Evolutionary conservation across 2,888 invertebrate genomes (phyloP), one percentile per base, ranked within the genome.

Genomic region (Ormyrus pomaceus): DNA sequence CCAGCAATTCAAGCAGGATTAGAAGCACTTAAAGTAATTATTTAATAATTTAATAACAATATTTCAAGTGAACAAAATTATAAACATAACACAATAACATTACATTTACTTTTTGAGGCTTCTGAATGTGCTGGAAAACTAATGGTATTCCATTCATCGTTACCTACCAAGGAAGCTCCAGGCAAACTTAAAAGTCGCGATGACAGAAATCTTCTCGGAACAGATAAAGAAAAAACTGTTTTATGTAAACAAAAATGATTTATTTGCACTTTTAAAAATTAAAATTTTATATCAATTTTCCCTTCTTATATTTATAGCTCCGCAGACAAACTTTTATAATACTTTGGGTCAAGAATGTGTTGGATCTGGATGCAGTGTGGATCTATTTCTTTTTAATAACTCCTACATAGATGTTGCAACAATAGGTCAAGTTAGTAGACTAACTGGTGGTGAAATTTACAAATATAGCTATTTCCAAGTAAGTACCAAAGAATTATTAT

Each of bases 381-480:
- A 99, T 92, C 90, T 99, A 88, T 99, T 98, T 91, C 91, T 99
- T 76, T 98, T 98, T 90, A 98, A 99, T 90, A 98, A 98, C 92
- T 93, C 98, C 0, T 99, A 98, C 91, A 95, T 98, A 75, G 99
- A 99, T 92, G 92, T 98, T 69, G 98, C 99, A 53, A 98, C 99
- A 1, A 94, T 99, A 85, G 96, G 97, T 0, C 99, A 99, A 92
- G 95, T 99, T 83, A 92, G 96, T 5, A 92, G 98, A 10, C 92
- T 99, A 58, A 97, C 98, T 0, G 98, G 99, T n/a, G 99, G 99
- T 0, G 96, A 97, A 91, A 92, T 99, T 75, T 97, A 95, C 92
- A 99, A 99, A 91, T 99, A 99, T 90, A 97, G 97, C 0, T 99
- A 99, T 92, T 99, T 99, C 92, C 97, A 97, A 93, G 96, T 96